phyloP scores from a whole-genome alignment of 2,113 vertebrate species.

The Burhinus oedicnemus region DNA sequence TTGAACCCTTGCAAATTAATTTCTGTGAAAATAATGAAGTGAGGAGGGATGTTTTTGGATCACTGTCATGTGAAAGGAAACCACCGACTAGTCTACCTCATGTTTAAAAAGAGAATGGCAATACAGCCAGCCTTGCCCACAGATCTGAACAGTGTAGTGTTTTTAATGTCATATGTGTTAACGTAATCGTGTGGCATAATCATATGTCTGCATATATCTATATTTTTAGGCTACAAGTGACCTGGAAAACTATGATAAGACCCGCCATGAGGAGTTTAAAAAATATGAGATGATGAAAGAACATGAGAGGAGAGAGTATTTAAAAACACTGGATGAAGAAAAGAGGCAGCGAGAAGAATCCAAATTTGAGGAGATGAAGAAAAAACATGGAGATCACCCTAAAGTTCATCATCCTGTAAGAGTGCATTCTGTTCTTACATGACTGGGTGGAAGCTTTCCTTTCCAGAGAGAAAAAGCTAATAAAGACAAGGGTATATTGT shows the following conservation, averaged over 20 bases:
- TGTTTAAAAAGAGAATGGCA: not conserved
- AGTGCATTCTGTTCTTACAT: not conserved
- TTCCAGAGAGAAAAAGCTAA: not conserved
- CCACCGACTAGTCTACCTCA: not conserved
- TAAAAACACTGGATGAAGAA: conserved; percentile 91
- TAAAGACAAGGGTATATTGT: not conserved
- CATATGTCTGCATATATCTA: not conserved
- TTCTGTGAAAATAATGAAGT: not conserved
- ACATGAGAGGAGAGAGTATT: conserved; percentile 90
- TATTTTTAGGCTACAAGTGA: conserved; percentile 88
- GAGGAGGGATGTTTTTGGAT: not conserved
- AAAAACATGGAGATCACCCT: conserved; percentile 93
- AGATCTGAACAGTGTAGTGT: not conserved
- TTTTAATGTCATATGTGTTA: not conserved
- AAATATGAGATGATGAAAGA: conserved; percentile 98
- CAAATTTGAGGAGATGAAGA: conserved; percentile 93
- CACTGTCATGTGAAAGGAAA: not conserved
- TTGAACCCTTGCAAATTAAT: not conserved
- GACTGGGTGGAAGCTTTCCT: not conserved
- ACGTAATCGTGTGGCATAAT: not conserved
- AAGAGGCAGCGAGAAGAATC: conserved; percentile 88
- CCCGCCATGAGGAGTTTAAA: conserved; percentile 96
- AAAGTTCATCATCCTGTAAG: conserved; percentile 97
- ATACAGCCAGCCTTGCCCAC: not conserved
- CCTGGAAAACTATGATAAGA: conserved; percentile 94